A percentile compares a stretch with the other conserved stretches of the same genome.
Conservation (phyloP, 2,888 invertebrate species). For the Myopa testacea region DNA sequence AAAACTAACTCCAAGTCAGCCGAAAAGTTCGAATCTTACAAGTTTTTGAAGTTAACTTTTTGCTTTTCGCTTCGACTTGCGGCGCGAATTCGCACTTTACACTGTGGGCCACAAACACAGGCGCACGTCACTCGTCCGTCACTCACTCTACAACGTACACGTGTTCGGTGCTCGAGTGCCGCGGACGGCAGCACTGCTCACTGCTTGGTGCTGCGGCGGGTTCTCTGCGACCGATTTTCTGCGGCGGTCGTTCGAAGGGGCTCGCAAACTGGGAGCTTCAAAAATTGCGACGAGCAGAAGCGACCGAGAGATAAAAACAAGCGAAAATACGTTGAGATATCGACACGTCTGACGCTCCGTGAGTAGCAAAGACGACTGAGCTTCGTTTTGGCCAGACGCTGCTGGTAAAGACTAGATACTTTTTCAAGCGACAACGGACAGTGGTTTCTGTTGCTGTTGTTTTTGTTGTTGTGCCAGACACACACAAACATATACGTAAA, state of each 20-base stretch:
- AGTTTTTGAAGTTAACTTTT: constrained; percentile 9
- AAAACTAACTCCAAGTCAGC: constrained; percentile 32
- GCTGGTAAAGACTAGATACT: constrained; percentile 17
- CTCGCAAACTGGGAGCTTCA: background rate
- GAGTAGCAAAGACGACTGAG: constrained; percentile 26
- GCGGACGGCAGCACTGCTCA: background rate
- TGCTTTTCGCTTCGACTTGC: constrained; percentile 17
- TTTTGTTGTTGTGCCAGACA: background rate
- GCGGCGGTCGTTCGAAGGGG: background rate
- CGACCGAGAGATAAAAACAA: background rate
- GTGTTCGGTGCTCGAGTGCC: background rate
- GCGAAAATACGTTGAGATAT: background rate
- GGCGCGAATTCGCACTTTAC: constrained; percentile 62
- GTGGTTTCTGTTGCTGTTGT: background rate
- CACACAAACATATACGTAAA: background rate
- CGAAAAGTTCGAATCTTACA: constrained; percentile 25
- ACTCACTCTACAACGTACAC: background rate
- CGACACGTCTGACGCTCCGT: constrained; percentile 16
- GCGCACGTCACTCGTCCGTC: background rate
- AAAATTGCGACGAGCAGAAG: background rate
- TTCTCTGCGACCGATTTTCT: background rate
- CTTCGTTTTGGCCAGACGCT: background rate
- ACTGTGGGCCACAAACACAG: constrained; percentile 52
- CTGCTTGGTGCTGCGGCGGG: background rate
- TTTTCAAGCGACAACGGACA: background rate